These are phyloP conservation scores for Puntigrus tetrazona DNA, from an alignment of 2,113 vertebrate species.

Conservation along the genomic window DNA sequence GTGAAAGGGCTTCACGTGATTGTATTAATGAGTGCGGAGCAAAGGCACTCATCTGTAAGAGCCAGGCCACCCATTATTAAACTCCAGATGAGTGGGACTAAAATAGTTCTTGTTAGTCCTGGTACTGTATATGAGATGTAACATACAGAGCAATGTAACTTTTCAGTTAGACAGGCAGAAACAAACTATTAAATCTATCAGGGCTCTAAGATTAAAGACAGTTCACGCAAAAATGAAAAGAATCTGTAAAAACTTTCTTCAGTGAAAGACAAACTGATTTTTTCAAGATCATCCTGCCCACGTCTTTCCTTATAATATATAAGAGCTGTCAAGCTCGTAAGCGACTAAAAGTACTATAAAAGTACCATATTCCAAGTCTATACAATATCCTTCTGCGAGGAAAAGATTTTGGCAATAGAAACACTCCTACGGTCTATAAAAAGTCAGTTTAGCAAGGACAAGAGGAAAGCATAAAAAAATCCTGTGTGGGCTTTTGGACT, in stretches of 20 bases:
- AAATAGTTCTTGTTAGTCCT: constrained; percentile 16
- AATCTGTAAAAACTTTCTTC: background rate
- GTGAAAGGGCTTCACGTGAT: constrained; percentile 49
- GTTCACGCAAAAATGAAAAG: background rate
- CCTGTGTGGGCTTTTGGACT: background rate
- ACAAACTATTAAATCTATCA: background rate
- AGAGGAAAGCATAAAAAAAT: constrained; percentile 11
- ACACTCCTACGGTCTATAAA: background rate
- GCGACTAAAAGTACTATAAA: background rate
- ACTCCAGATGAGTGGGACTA: constrained; percentile 6
- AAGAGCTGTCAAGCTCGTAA: background rate
- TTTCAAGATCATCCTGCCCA: background rate
- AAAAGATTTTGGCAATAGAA: background rate
- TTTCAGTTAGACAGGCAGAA: background rate
- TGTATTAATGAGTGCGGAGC: constrained; percentile 48
- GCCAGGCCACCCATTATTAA: constrained; percentile 45
- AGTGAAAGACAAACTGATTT: background rate
- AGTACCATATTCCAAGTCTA: background rate
- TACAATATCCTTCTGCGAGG: background rate
- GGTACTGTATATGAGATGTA: constrained; percentile 4
- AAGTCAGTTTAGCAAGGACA: constrained; percentile 9
- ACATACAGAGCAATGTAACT: background rate
- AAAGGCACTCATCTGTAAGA: constrained; percentile 36
- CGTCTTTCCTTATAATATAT: background rate
- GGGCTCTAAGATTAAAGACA: background rate